Conservation (phyloP, 2,113 vertebrate genomes). For the Istiophorus platypterus region DNA sequence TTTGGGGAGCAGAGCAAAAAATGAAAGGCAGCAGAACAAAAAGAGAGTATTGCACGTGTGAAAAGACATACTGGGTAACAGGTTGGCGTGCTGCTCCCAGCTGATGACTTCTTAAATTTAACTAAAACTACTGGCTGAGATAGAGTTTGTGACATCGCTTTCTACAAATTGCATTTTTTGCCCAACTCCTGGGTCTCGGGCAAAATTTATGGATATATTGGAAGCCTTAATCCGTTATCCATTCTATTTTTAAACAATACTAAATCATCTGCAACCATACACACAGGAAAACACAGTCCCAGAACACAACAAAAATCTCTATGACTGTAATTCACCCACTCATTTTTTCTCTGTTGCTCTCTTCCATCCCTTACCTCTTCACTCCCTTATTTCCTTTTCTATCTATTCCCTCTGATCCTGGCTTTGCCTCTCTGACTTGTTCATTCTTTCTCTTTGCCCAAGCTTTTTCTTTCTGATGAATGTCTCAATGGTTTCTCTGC, state of each 20-base stretch:
- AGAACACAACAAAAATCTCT: constrained; percentile 23
- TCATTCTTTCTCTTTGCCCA: neutral
- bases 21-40: neutral
- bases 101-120: constrained; percentile 27
- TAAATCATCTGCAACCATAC: constrained; percentile 17
- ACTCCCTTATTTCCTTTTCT: constrained; percentile 1
- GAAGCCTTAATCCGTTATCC: constrained; percentile 43
- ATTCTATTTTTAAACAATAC: constrained; percentile 37
- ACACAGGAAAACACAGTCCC: constrained; percentile 1
- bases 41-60: constrained; percentile 4
- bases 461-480: constrained; percentile 27
- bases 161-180: constrained; percentile 18
- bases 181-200: constrained; percentile 25
- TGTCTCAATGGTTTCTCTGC: constrained; percentile 40
- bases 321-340: constrained; percentile 11
- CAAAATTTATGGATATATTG: constrained; percentile 31
- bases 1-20: neutral
- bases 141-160: constrained; percentile 32
- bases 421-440: constrained; percentile 9
- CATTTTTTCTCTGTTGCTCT: neutral
- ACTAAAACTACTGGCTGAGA: constrained; percentile 43
- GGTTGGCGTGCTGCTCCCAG: constrained; percentile 9
- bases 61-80: neutral
- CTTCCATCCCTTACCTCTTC: neutral
- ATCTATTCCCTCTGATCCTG: constrained; percentile 23